These are phyloP conservation scores for Isaurus tuberculatus DNA, from an alignment of 92 coral and sea anemone species.

Conservation along the genomic window DNA sequence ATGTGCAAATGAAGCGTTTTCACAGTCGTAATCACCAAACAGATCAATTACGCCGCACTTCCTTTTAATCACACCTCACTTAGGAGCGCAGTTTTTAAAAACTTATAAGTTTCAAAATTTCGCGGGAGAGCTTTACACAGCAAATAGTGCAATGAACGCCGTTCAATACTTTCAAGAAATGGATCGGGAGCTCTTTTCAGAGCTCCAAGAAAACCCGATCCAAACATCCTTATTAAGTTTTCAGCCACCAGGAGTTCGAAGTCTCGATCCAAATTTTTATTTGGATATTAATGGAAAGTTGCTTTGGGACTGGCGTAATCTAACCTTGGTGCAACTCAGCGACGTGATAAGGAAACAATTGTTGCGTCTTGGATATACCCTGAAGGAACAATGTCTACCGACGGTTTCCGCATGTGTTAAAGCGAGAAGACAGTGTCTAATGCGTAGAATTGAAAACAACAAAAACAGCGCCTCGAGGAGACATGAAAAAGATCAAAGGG, in stretches of 20 bases:
- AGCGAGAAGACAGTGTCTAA: not conserved
- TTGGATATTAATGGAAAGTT: slow-evolving; percentile 1
- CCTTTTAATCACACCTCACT: slow-evolving; percentile 13
- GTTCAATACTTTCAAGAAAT: not conserved
- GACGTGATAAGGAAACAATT: not conserved
- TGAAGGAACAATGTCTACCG: not conserved
- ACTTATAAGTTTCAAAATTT: not conserved
- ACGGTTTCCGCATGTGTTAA: not conserved
- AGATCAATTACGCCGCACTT: not conserved
- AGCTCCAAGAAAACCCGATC: slow-evolving; percentile 15
- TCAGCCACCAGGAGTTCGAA: not conserved
- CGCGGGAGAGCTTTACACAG: slow-evolving; percentile 16
- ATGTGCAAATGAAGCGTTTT: not conserved
- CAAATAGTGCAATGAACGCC: not conserved
- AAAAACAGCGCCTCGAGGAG: not conserved
- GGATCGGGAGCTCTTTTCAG: not conserved
- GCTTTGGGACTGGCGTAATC: slow-evolving; percentile 1
- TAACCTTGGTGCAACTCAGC: slow-evolving; percentile 1
- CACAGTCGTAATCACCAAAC: not conserved
- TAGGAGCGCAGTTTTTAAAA: slow-evolving; percentile 7
- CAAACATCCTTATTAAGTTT: slow-evolving; percentile 11
- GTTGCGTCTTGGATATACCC: not conserved
- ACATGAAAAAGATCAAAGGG: not conserved
- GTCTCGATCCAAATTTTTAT: not conserved
- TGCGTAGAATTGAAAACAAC: not conserved